These are phyloP conservation scores for Hirundo rustica DNA, from an alignment of 2,797 vertebrate genomes.

Conservation along the genomic window DNA sequence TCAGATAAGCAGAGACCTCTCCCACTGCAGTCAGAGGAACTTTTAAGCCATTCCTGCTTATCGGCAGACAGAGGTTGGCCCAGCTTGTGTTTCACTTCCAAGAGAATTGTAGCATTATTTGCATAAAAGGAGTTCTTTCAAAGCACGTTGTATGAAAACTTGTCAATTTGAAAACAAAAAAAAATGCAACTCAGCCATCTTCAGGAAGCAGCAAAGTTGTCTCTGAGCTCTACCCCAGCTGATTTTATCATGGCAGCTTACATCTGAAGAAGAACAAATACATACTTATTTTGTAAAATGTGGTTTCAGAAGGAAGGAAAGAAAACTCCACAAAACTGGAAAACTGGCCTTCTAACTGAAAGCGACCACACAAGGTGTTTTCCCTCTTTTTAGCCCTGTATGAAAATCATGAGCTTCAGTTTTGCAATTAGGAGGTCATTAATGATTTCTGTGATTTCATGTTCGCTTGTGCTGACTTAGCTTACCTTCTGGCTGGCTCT, in stretches of 20 bases:
- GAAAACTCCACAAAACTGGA: neutral
- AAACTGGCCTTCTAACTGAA: neutral
- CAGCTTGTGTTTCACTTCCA: neutral
- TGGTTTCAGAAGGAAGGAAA: slow-evolving; percentile 15
- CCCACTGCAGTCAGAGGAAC: neutral
- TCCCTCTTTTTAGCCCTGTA: neutral
- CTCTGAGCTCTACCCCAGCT: neutral
- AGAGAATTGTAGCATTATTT: slow-evolving; percentile 13
- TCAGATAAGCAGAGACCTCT: slow-evolving; percentile 27
- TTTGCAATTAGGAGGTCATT: neutral
- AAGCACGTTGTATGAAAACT: slow-evolving; percentile 14
- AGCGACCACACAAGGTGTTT: neutral
- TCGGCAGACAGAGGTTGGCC: slow-evolving; percentile 9
- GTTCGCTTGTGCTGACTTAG: neutral
- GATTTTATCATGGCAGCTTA: slow-evolving; percentile 17
- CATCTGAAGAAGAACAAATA: slow-evolving; percentile 26
- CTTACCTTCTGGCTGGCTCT: neutral
- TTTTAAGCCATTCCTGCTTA: neutral
- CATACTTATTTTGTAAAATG: neutral
- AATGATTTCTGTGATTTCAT: neutral
- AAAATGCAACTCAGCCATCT: neutral
- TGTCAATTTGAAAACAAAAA: slow-evolving; percentile 25
- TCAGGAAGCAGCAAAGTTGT: slow-evolving; percentile 11
- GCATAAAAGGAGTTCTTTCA: slow-evolving; percentile 26
- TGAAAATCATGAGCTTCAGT: neutral